Evolutionary conservation across 2,888 invertebrate genomes (phyloP), one percentile per base, ranked within the genome.

Genomic region (Exocentrus adspersus): DNA sequence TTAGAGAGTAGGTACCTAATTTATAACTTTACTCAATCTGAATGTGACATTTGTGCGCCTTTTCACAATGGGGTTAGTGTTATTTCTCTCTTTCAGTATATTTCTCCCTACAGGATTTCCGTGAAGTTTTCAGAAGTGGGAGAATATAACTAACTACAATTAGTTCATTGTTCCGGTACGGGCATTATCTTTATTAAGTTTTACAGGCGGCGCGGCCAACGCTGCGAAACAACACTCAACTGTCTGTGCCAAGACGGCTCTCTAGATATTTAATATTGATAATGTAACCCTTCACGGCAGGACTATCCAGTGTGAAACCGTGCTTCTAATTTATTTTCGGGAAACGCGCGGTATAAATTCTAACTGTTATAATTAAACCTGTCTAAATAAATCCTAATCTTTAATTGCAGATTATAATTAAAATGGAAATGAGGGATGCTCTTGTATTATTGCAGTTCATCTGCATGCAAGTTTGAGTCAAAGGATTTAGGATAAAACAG

Each of bases 161-260:
- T 80, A 79, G 78, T 77, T 80, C 80, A 80, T 79, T 80, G 80
- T 80, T 80, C 78, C 79, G 79, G 78, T 72, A 75, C 76, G 71
- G 75, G 78, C 78, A 79, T 80, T 80, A 80, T 80, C 79, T 80
- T 80, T 79, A 80, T 80, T 79, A 80, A 80, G 79, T 80, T 79
- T 79, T 77, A 79, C 79, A 78, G 75, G 73, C 74, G 74, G 64
- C 62, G 67, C 60, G 68, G 70, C 72, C 69, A 70, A 72, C 72
- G 73, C 74, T 72, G 73, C 74, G 75, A 73, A 76, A 75, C 77
- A 74, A 77, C 75, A 72, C 75, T 75, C 74, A 73, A 76, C 75
- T 76, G 77, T 77, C 77, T 77, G 70, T 71, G 73, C 77, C 73
- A 71, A 72, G 75, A 76, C 73, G 71, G 72, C 75, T 69, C 71